A percentile compares a stretch with the other conserved stretches of the same genome.
These are phyloP conservation scores for Nephrotoma flavescens DNA, from an alignment of 2,888 invertebrate species.

Conservation along the genomic window DNA sequence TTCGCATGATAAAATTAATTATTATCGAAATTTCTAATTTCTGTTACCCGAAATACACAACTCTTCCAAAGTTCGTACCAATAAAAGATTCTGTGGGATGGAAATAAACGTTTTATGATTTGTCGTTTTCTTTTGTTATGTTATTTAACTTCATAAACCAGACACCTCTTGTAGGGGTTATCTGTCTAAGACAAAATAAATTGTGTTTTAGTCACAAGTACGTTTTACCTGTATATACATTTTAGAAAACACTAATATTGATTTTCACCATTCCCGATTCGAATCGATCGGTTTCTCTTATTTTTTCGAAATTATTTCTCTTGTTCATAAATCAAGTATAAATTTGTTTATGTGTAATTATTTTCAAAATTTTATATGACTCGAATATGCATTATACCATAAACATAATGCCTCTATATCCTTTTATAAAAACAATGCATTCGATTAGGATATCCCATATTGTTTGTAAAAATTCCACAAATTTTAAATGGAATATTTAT, in stretches of 20 bases:
- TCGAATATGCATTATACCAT: background rate
- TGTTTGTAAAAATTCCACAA: background rate
- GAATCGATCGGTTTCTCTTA: background rate
- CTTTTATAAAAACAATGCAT: background rate
- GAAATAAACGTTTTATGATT: background rate
- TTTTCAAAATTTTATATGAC: background rate
- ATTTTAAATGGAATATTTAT: background rate
- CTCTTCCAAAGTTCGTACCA: background rate
- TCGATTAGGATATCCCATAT: background rate
- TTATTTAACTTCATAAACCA: background rate
- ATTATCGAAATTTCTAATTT: background rate
- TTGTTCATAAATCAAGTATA: background rate
- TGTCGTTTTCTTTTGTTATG: background rate
- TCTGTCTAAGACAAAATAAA: background rate
- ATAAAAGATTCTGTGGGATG: background rate
- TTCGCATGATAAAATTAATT: background rate
- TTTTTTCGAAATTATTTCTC: background rate
- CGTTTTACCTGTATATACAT: background rate
- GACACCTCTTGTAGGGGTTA: background rate
- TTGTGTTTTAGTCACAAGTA: no score
- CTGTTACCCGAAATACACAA: background rate
- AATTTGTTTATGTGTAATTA: background rate
- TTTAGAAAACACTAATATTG: background rate
- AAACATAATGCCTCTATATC: background rate
- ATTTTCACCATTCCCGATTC: background rate